Evolutionary conservation across 2,113 vertebrate genomes (phyloP).

Genomic region (Chascanopsetta lugubris): DNA sequence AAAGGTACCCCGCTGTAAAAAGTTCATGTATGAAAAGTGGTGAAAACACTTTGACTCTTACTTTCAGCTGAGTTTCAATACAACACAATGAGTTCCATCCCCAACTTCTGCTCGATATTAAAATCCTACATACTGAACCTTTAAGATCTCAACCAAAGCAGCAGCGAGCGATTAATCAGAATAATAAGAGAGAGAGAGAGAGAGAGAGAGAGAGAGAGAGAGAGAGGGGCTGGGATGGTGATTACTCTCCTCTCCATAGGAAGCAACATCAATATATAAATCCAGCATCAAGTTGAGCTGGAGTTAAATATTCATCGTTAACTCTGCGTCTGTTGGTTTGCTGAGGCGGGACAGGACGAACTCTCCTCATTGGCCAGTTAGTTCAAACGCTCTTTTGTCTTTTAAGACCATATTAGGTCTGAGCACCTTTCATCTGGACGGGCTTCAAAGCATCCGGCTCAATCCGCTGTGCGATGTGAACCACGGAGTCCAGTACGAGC

Average conservation of each 20-base stretch:
- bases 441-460: slow-evolving; percentile 53
- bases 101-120: too few relatives aligned
- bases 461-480: too few relatives aligned
- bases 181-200: too few relatives aligned
- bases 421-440: slow-evolving; percentile 33
- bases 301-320: slow-evolving; percentile 64
- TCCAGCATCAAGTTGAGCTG: slow-evolving; percentile 27
- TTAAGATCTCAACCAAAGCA: slow-evolving; percentile 42
- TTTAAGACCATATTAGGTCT: slow-evolving; percentile 27
- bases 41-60: too few relatives aligned
- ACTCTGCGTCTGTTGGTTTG: slow-evolving; percentile 54
- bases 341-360: slow-evolving; percentile 32
- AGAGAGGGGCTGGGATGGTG: neutral
- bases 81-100: too few relatives aligned
- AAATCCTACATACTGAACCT: too few relatives aligned
- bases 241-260: slow-evolving; percentile 23
- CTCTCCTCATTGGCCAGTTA: too few relatives aligned
- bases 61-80: too few relatives aligned
- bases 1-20: too few relatives aligned
- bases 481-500: too few relatives aligned
- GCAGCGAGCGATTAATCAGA: slow-evolving; percentile 41
- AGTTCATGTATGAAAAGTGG: too few relatives aligned
- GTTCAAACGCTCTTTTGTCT: slow-evolving; percentile 39
- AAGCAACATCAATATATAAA: slow-evolving; percentile 44
- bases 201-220: too few relatives aligned